Evolutionary conservation across 2,113 vertebrate genomes (phyloP), one percentile per base, ranked within the genome.

Genomic region (Anhinga anhinga): DNA sequence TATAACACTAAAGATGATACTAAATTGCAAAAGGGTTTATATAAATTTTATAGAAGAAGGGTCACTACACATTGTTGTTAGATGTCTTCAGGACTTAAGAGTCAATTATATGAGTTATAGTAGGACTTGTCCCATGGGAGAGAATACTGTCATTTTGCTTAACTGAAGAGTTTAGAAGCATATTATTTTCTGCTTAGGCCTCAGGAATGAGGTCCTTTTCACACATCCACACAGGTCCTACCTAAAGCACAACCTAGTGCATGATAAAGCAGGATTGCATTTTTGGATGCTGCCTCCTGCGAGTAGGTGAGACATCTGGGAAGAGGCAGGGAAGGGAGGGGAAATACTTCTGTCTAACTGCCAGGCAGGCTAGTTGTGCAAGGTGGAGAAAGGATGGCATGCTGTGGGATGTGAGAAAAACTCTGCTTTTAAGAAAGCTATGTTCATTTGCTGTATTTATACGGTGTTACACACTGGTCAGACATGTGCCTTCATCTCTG

Each of bases 211-310:
- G 27, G 17, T 47, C n/a, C 11, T 86, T 94, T 34, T 58, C 58
- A 58, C 14, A 2, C 44, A 36, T 36, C 69, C 2, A 3, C 1
- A 0, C 4, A 26, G 36, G 32, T 27, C 20, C n/a, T 72, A 17
- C 47, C 36, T 84, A 36, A 52, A 49, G 52, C 45, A 36, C 2
- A 5, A 76, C 32, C 32, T 12, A 44, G 32, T 30, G 36, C 22
- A 3, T 20, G 29, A 15, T 61, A 45, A 88, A 76, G 50, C 36
- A 45, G 62, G 45, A 44, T 29, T 71, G 32, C 47, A 10, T 49
- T 84, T 84, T 84, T 66, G 27, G 21, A 47, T 77, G 69, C 29
- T 67, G 56, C 36, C 40, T 76, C 27, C 58, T 77, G 63, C 0
- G 0, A 71, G 25, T 27, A 44, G 38, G 22, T 66, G 36, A 72